phyloP scores from a whole-genome alignment of 2,797 vertebrate genomes.

The Notamacropus eugenii region DNA sequence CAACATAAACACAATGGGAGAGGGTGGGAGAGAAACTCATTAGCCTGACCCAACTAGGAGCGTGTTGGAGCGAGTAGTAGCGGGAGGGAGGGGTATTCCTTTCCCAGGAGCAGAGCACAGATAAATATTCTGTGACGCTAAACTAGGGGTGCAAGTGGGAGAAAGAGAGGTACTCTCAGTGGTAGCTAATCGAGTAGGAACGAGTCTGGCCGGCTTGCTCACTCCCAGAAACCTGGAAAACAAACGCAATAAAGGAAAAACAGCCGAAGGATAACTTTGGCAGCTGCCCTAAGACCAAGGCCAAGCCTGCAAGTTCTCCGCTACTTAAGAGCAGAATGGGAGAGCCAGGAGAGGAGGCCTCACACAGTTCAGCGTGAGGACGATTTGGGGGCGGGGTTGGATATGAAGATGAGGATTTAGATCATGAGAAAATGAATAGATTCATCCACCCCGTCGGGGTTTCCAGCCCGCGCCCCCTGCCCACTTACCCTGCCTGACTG shows the following conservation, averaged over 20 bases:
- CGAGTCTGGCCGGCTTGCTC: neutral
- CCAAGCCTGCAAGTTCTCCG: neutral
- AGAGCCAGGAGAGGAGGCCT: neutral
- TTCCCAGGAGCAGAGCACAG: neutral
- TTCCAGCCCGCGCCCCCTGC: neutral
- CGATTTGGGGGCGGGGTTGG: neutral
- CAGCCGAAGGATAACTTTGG: neutral
- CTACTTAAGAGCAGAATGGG: neutral
- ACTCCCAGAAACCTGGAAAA: neutral
- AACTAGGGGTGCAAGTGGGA: neutral
- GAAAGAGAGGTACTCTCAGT: neutral
- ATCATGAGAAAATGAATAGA: neutral
- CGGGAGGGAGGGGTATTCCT: neutral
- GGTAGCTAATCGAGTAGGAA: neutral
- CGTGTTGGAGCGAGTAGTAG: conserved; percentile 12
- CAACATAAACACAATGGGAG: conserved; percentile 58
- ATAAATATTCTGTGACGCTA: neutral
- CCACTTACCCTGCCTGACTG: neutral
- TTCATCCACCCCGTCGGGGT: neutral
- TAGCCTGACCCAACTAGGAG: neutral
- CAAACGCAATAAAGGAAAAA: neutral
- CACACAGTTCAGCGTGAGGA: neutral
- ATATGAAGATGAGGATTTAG: neutral
- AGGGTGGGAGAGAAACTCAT: conserved; percentile 53
- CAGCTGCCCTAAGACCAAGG: neutral